These are phyloP conservation scores for Akabosia matsudoensis DNA, from an alignment of 1,140 invertebrate species.

Conservation along the genomic window DNA sequence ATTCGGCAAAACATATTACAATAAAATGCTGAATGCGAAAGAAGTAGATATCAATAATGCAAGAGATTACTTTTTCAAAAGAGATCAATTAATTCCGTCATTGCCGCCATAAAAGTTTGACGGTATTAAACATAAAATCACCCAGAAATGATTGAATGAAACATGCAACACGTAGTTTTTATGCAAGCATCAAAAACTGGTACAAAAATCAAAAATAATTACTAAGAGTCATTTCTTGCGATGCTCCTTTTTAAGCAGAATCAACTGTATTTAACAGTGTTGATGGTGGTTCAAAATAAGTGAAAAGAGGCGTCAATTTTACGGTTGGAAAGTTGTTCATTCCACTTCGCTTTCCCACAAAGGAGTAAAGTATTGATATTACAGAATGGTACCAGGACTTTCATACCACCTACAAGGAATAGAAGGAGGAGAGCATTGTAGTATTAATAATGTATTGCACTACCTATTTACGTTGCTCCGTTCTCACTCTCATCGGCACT, in stretches of 20 bases:
- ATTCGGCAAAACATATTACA: too few species aligned
- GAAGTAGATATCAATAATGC: too few species aligned
- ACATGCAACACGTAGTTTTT: background rate
- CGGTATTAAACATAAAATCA: too few species aligned
- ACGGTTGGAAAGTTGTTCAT: conserved; percentile 32
- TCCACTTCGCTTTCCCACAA: conserved; percentile 22
- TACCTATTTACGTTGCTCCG: background rate
- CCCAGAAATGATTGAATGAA: too few species aligned
- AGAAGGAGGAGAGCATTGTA: background rate
- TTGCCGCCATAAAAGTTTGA: too few species aligned
- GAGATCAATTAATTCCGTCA: too few species aligned
- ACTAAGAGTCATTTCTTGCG: background rate
- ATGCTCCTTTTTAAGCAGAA: conserved; percentile 5
- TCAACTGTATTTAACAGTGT: background rate
- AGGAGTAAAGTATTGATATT: background rate
- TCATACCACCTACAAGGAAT: background rate
- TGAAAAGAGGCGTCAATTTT: conserved; percentile 41
- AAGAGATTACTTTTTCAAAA: too few species aligned
- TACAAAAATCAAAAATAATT: background rate
- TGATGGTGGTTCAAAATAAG: conserved; percentile 1
- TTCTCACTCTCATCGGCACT: too few species aligned
- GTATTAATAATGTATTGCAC: background rate
- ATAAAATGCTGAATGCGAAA: too few species aligned
- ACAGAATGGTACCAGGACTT: background rate
- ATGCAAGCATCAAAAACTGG: background rate